These are phyloP conservation scores for Drosophila persimilis DNA, from an alignment of 1,140 invertebrate species.

Conservation along the genomic window DNA sequence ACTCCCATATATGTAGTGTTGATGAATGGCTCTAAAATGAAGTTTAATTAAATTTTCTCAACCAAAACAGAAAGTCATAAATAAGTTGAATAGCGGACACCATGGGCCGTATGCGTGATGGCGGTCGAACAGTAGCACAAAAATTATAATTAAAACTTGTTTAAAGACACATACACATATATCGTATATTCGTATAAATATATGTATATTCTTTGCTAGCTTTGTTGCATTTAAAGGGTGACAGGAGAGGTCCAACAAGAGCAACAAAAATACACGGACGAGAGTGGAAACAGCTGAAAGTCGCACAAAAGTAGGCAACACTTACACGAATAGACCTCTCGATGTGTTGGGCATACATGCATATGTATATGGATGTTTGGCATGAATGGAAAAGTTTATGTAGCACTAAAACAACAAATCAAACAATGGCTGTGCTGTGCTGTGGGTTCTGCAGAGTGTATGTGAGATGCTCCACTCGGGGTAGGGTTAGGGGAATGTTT, in stretches of 20 bases:
- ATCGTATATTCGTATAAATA: neutral
- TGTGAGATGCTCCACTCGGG: too few species aligned
- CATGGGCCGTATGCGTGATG: slow-evolving; percentile 41
- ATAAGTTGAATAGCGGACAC: slow-evolving; percentile 44
- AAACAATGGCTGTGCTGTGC: too few species aligned
- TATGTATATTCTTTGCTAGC: neutral
- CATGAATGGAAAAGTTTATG: too few species aligned
- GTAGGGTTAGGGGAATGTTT: too few species aligned
- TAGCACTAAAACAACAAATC: too few species aligned
- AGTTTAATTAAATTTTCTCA: slow-evolving; percentile 68
- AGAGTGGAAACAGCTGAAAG: too few species aligned
- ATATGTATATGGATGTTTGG: too few species aligned
- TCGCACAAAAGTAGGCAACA: too few species aligned
- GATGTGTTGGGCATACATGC: too few species aligned
- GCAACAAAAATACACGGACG: neutral
- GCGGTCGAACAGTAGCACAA: slow-evolving; percentile 12
- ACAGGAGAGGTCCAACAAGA: slow-evolving; percentile 6
- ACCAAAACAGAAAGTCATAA: slow-evolving; percentile 53
- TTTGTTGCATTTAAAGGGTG: slow-evolving; percentile 1
- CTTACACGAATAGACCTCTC: too few species aligned
- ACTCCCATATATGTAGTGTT: slow-evolving; percentile 7
- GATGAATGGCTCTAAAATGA: slow-evolving; percentile 62
- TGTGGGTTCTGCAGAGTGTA: too few species aligned
- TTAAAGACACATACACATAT: slow-evolving; percentile 25
- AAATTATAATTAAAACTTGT: slow-evolving; percentile 64